Conservation (phyloP, 1,140 invertebrate genomes). For the Ceratosolen solmsi region DNA sequence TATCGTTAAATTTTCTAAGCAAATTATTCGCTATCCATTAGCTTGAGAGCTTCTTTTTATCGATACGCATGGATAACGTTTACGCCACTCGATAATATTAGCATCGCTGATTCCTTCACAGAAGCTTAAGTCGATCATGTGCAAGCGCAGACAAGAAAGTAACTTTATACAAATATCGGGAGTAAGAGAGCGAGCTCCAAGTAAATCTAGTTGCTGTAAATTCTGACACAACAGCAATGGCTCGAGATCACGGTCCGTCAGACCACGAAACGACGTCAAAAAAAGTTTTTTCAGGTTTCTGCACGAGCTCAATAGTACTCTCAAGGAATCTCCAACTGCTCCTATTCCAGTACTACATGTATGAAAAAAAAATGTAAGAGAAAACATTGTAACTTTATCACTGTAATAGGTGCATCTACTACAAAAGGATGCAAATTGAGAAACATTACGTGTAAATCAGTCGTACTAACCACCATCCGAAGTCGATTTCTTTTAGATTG, state of each 20-base stretch:
- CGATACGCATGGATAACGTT: constrained; percentile 77
- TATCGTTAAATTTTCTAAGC: constrained; percentile 1
- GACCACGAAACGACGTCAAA: constrained; percentile 83
- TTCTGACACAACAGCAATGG: constrained; percentile 79
- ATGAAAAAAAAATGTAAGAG: no score
- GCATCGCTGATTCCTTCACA: constrained; percentile 84
- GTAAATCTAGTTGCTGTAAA: constrained; percentile 86
- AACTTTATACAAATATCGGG: constrained; percentile 80
- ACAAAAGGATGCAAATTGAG: no score
- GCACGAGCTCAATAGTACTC: constrained; percentile 75
- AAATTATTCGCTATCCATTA: constrained; percentile 44
- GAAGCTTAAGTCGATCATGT: constrained; percentile 89
- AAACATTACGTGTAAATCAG: no score
- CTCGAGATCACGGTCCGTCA: constrained; percentile 84
- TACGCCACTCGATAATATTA: constrained; percentile 78
- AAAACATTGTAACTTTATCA: no score
- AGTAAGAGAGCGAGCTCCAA: constrained; percentile 85
- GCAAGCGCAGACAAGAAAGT: constrained; percentile 75
- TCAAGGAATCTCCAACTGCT: constrained; percentile 73
- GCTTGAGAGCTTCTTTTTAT: constrained; percentile 76
- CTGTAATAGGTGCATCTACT: no score
- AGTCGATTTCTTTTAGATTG: constrained; percentile 86
- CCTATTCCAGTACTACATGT: constrained; percentile 69
- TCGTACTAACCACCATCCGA: constrained; percentile 89
- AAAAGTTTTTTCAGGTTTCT: constrained; percentile 83